Evolutionary conservation across 2,113 vertebrate species (phyloP).

Genomic region (Lepus timidus): DNA sequence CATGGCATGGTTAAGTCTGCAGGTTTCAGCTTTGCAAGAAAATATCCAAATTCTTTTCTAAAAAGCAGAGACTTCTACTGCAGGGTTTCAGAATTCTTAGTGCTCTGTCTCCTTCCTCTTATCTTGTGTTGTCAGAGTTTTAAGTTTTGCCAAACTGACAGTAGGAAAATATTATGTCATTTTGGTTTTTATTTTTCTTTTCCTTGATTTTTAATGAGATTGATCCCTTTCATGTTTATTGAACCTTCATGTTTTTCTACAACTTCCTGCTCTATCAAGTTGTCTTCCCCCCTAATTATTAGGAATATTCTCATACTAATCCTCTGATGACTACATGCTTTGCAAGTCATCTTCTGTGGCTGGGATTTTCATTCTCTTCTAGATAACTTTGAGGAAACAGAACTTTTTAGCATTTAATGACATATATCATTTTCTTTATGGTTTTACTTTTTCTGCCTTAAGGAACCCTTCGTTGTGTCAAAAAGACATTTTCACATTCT

Average conservation of each 20-base stretch:
- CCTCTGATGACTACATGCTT: background rate
- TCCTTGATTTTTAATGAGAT: background rate
- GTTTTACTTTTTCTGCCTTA: background rate
- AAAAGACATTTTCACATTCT: background rate
- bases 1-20: background rate
- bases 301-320: background rate
- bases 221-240: background rate
- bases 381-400: background rate
- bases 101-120: background rate
- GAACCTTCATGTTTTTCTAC: background rate
- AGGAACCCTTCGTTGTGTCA: background rate
- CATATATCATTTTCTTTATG: background rate
- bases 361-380: background rate
- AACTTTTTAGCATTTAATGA: background rate
- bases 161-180: background rate
- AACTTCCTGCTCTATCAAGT: background rate
- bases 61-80: background rate
- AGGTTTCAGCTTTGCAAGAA: background rate
- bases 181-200: conserved; percentile 29
- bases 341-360: background rate
- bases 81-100: background rate
- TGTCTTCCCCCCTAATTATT: background rate
- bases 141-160: background rate
- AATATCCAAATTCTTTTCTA: background rate
- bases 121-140: background rate